Percentiles rank a stretch among this genome's conserved stretches.
phyloP scores from a whole-genome alignment of 2,113 vertebrate genomes.

The Perca fluviatilis region DNA sequence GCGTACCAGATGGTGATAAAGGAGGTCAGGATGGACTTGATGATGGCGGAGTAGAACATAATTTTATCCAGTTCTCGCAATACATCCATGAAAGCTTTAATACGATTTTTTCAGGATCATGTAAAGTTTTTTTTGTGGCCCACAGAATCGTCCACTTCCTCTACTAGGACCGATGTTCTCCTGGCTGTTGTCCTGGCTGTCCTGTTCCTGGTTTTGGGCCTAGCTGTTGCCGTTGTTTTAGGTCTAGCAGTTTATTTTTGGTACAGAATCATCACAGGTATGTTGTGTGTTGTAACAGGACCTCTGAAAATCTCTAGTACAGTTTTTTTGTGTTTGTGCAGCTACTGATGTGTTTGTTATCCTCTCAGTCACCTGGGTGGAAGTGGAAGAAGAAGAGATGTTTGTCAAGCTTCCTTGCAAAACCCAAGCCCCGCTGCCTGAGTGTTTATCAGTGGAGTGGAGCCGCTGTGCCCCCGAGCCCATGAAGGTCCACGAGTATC shows the following conservation, averaged over 20 bases:
- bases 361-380: neutral
- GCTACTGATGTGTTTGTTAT: neutral
- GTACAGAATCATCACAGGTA: neutral
- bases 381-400: neutral
- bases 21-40: no score
- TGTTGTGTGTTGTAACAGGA: neutral
- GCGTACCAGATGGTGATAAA: no score
- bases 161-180: no score
- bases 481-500: neutral
- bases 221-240: no score
- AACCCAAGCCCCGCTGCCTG: neutral
- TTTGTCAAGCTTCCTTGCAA: neutral
- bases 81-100: no score
- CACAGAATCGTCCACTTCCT: neutral
- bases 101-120: no score
- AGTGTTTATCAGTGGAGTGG: neutral
- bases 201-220: no score
- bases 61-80: no score
- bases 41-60: no score
- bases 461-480: neutral
- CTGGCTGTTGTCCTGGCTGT: neutral
- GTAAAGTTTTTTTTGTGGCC: neutral
- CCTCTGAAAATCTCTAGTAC: neutral
- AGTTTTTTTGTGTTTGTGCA: neutral
- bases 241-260: neutral